Percentiles rank a stretch among this genome's conserved stretches.
Evolutionary conservation across 2,888 invertebrate genomes (phyloP).

Genomic region (Dinocampus coccinellae): DNA sequence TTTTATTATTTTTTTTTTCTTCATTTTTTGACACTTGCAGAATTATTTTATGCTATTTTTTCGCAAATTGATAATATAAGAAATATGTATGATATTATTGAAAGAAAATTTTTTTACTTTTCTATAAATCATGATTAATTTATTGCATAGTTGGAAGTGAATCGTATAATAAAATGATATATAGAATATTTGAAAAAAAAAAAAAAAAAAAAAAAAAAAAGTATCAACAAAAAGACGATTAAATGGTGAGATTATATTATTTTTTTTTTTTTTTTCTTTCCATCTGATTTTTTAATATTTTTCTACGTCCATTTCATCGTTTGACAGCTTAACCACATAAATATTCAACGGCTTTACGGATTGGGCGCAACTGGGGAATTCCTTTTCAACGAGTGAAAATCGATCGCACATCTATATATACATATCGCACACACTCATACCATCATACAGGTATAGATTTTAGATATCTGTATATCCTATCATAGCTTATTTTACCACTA

Average conservation of each 20-base stretch:
- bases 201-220: neutral
- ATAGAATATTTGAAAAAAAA: neutral
- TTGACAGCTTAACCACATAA: conserved; percentile 1
- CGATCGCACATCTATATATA: neutral
- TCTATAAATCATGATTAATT: neutral
- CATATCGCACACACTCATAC: too few species aligned
- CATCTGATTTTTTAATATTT: neutral
- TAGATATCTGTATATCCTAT: neutral
- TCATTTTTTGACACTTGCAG: too few species aligned
- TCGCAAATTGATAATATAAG: too few species aligned
- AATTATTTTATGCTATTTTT: too few species aligned
- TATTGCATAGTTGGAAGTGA: neutral
- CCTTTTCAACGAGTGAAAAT: conserved; percentile 4
- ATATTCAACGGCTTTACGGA: conserved; percentile 6
- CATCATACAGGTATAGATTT: too few species aligned
- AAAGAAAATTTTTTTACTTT: too few species aligned
- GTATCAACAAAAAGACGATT: neutral
- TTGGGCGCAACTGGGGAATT: neutral
- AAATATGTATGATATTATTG: too few species aligned
- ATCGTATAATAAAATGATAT: neutral
- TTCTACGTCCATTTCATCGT: neutral
- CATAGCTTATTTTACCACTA: neutral
- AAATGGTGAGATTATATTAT: neutral
- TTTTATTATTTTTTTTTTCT: too few species aligned
- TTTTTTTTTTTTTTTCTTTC: neutral